Evolutionary conservation across 1,140 invertebrate genomes (phyloP).

Genomic region (Acromyrmex charruanus): DNA sequence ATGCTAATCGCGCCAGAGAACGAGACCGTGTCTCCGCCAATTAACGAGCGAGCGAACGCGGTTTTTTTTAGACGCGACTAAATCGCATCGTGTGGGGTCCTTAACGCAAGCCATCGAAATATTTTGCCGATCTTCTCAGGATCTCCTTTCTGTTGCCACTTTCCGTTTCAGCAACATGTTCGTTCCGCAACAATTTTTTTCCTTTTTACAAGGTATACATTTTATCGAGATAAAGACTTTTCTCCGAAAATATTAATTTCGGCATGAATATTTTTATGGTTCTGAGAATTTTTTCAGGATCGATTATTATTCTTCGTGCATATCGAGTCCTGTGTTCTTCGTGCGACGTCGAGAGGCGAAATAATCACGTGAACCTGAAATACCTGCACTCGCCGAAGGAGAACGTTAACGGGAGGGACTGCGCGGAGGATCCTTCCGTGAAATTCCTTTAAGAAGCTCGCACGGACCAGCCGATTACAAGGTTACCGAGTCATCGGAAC

Average conservation of each 20-base stretch:
- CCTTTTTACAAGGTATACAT: background rate
- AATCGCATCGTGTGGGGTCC: slow-evolving; percentile 1
- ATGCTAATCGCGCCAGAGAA: slow-evolving; percentile 61
- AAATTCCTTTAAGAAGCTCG: slow-evolving; percentile 34
- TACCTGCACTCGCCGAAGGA: slow-evolving; percentile 35
- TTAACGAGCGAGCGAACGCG: slow-evolving; percentile 22
- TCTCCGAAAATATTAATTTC: background rate
- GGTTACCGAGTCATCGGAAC: slow-evolving; percentile 64
- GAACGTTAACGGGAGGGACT: slow-evolving; percentile 52
- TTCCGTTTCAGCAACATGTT: background rate
- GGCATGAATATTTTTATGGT: background rate
- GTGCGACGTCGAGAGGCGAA: slow-evolving; percentile 38
- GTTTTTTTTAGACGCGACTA: background rate
- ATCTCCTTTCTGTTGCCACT: background rate
- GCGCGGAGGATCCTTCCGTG: slow-evolving; percentile 38
- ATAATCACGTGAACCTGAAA: slow-evolving; percentile 50
- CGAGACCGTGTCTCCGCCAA: slow-evolving; percentile 48
- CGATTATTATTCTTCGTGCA: no score
- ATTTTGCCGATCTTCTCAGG: background rate
- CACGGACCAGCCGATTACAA: slow-evolving; percentile 47
- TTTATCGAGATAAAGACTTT: background rate
- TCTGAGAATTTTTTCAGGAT: background rate
- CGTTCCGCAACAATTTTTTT: background rate
- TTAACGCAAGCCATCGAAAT: background rate
- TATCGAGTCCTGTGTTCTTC: background rate